Conservation (phyloP, 2,113 vertebrate species). For the Climacteris rufus region DNA sequence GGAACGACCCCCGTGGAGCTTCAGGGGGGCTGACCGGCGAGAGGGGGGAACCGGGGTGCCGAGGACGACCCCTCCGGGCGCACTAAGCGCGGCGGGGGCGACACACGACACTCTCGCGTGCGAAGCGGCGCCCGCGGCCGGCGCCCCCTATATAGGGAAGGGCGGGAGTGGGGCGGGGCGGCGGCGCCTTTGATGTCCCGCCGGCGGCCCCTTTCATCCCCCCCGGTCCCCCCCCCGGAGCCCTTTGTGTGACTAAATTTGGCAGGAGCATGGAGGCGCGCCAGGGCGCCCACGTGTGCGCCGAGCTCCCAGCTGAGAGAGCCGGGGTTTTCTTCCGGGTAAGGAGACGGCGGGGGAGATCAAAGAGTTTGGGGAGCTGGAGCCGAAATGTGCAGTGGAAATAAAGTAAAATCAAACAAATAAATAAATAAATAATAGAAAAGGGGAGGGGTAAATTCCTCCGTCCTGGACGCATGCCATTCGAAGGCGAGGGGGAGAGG, state of each 20-base stretch:
- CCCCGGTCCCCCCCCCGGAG: conserved; percentile 36
- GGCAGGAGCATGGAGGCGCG: conserved; percentile 87
- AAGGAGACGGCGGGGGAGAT: conserved; percentile 90
- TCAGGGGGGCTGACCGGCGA: background rate
- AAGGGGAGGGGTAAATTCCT: background rate
- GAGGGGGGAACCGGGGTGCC: background rate
- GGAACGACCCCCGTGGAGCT: no score
- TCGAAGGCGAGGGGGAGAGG: background rate
- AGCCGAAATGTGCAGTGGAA: conserved; percentile 85
- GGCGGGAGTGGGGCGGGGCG: conserved; percentile 82
- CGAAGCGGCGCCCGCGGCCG: conserved; percentile 69
- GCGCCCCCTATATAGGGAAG: conserved; percentile 81
- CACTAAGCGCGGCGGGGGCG: rapidly evolving
- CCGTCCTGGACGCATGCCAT: conserved; percentile 85
- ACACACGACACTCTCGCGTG: conserved; percentile 64
- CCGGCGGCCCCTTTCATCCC: conserved; percentile 91
- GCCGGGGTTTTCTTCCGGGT: conserved; percentile 95
- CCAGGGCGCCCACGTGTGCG: conserved; percentile 96
- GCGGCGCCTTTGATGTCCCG: conserved; percentile 88
- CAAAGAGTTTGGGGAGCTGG: conserved; percentile 89
- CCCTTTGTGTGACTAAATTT: conserved; percentile 98
- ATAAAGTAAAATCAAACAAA: background rate
- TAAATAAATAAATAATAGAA: background rate
- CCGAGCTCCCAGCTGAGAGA: conserved; percentile 92
- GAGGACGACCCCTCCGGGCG: background rate